Evolutionary conservation across 2,888 invertebrate species (phyloP), one percentile per base, ranked within the genome.

Genomic region (Heliconius ethilla): DNA sequence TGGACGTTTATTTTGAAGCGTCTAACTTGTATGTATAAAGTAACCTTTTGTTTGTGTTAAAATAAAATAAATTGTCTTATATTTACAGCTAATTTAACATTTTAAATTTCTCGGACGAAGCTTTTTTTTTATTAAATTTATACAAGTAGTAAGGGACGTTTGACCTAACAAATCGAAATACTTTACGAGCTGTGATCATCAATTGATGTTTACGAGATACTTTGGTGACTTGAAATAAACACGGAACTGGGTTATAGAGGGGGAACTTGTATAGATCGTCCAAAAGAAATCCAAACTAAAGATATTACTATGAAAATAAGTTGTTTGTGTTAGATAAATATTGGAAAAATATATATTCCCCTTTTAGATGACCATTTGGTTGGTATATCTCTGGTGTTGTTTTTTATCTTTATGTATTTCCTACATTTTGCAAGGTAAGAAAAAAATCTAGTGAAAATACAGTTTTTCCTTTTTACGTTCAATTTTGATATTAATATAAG

Each of bases 101-200:
- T 51, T 51, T 51, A 9, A 51, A 22, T 51, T 51, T 51, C 5
- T 22, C 2, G 51, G 6, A 1, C 7, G 3, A 51, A 18, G 51
- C 3, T 59, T n/a, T n/a, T 22, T 9, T n/a, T 55, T 22, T n/a
- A 55, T n/a, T 22, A 55, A 55, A n/a, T 55, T 22, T 22, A 51
- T 51, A n/a, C n/a, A 55, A n/a, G 59, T 59, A 33, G 72, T 72
- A 72, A 33, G 72, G 72, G 33, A 59, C 15, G n/a, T 59, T 59
- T 72, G 72, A 72, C 72, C 72, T 72, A n/a, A 33, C 59, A 59
- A 25, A 59, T 72, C 72, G 59, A 72, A 72, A 72, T 59, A 33
- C n/a, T 72, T 59, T 72, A 72, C 72, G 59, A 59, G 72, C 72
- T 74, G 74, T 25, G 63, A 74, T 22, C 74, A 74, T 74, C 63